phyloP scores from a whole-genome alignment of 2,888 invertebrate genomes.

The Rhagonycha lutea region DNA sequence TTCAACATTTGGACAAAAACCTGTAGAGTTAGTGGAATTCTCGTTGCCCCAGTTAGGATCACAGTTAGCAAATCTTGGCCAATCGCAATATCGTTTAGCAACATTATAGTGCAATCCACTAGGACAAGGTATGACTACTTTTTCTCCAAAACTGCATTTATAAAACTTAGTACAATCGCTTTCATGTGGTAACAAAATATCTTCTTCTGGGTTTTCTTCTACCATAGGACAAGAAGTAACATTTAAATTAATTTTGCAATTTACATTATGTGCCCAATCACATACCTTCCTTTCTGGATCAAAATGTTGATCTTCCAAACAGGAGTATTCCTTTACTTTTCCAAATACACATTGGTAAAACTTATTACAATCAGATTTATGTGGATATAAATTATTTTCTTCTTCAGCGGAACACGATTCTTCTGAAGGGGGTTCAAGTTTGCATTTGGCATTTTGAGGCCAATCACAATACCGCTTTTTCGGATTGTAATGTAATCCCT shows the following conservation, averaged over 20 bases:
- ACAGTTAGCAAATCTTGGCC: slow-evolving; percentile 30
- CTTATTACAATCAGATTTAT: slow-evolving; percentile 25
- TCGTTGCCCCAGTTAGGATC: neutral
- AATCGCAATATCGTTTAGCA: slow-evolving; percentile 30
- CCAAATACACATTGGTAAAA: slow-evolving; percentile 33
- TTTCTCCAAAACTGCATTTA: slow-evolving; percentile 28
- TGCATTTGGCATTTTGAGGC: slow-evolving; percentile 30
- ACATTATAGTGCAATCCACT: slow-evolving; percentile 33
- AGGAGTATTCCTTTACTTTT: slow-evolving; percentile 15
- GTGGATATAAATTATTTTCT: slow-evolving; percentile 10
- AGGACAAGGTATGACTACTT: slow-evolving; percentile 28
- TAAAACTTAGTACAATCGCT: slow-evolving; percentile 29
- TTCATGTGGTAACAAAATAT: slow-evolving; percentile 20
- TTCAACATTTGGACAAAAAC: neutral
- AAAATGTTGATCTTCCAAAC: slow-evolving; percentile 30
- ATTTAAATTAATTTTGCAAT: slow-evolving; percentile 12
- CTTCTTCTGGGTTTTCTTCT: slow-evolving; percentile 11
- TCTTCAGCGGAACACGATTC: neutral
- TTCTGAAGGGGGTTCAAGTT: neutral
- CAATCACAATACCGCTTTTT: slow-evolving; percentile 31
- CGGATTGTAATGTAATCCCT: slow-evolving; percentile 31
- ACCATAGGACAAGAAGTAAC: neutral
- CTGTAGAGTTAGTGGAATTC: neutral
- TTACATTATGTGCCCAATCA: slow-evolving; percentile 31
- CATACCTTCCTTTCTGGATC: slow-evolving; percentile 27